Evolutionary conservation across 2,888 invertebrate genomes (phyloP).

Genomic region (Sericinus montela): DNA sequence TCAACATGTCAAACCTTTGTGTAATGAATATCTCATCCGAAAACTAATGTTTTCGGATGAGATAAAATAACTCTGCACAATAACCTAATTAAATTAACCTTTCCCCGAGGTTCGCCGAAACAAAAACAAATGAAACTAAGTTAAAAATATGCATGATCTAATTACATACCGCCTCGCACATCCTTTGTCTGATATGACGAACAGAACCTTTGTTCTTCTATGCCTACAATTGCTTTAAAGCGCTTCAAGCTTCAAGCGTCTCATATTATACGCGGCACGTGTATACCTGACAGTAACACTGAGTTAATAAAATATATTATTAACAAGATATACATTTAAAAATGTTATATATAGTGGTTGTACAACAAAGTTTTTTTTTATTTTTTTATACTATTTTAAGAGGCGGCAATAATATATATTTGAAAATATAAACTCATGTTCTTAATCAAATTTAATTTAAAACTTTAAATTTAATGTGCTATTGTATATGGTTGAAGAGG

Average conservation of each 20-base stretch:
- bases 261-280: neutral
- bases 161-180: neutral
- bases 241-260: too few relatives aligned
- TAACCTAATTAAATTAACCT: neutral
- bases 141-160: neutral
- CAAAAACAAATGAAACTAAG: neutral
- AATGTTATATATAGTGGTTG: too few relatives aligned
- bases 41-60: too few relatives aligned
- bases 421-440: too few relatives aligned
- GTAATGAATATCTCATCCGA: neutral
- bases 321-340: too few relatives aligned
- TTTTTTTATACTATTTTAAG: too few relatives aligned
- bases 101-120: neutral
- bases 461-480: too few relatives aligned
- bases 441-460: too few relatives aligned
- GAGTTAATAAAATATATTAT: neutral
- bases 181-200: neutral
- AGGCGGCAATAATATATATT: slow-evolving; percentile 82
- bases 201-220: neutral
- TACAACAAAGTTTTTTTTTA: too few relatives aligned
- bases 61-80: too few relatives aligned
- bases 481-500: too few relatives aligned
- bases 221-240: neutral
- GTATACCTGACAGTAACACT: neutral
- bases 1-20: neutral